phyloP scores from a whole-genome alignment of 2,797 vertebrate species.

The Brachyrhaphis roseni region DNA sequence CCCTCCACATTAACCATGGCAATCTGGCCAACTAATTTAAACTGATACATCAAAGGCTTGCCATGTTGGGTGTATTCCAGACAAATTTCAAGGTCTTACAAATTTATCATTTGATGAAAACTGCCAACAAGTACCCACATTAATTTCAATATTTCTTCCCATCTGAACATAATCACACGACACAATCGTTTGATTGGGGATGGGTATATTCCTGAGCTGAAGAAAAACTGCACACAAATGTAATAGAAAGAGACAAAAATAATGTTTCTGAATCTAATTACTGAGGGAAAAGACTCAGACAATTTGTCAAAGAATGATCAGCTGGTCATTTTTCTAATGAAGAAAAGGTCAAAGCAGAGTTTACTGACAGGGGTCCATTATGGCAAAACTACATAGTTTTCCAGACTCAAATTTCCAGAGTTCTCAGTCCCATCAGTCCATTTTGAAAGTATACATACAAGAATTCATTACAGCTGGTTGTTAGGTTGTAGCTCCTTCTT shows the following conservation, averaged over 20 bases:
- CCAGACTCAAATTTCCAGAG: not conserved
- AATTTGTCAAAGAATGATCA: slow-evolving; percentile 25
- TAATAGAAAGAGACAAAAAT: slow-evolving; percentile 42
- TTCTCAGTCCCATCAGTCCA: not conserved
- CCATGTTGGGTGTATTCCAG: slow-evolving; percentile 78
- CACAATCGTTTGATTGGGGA: slow-evolving; percentile 61
- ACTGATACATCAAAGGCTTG: slow-evolving; percentile 84
- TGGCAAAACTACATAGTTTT: not conserved
- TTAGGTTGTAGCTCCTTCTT: not conserved
- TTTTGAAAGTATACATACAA: not conserved
- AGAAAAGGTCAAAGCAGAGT: slow-evolving; percentile 57
- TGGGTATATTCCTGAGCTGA: slow-evolving; percentile 36
- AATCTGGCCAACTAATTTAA: slow-evolving; percentile 82
- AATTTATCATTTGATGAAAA: slow-evolving; percentile 72
- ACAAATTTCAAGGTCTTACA: slow-evolving; percentile 80
- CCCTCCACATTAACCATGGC: slow-evolving; percentile 78
- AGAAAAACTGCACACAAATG: slow-evolving; percentile 31
- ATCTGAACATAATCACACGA: slow-evolving; percentile 64
- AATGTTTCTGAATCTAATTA: slow-evolving; percentile 22
- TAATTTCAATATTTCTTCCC: slow-evolving; percentile 70
- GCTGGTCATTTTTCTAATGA: slow-evolving; percentile 64
- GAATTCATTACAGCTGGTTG: not conserved
- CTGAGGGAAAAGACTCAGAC: slow-evolving; percentile 8
- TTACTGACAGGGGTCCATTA: slow-evolving; percentile 35
- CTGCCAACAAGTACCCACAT: slow-evolving; percentile 72